Base-by-base conservation (phyloP, 1,140 invertebrate species). In the Subanguina moxae region DNA sequence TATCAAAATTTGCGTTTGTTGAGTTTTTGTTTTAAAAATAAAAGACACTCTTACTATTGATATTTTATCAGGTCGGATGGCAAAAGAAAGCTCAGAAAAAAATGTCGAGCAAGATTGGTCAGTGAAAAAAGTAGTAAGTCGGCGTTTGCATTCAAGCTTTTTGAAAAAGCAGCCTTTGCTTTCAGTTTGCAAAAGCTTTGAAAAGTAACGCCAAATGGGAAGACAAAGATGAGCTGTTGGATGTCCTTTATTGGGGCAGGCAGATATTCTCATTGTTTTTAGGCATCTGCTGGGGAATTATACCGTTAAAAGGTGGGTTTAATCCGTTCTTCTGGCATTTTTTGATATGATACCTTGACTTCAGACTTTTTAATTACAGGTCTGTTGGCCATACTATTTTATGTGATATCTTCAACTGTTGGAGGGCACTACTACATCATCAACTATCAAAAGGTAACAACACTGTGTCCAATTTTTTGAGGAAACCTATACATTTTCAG, bases 171-270 rank as follows among this genome's bases (percentile, higher is more conserved):
- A 45, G n/a, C n/a, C n/a, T 45, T 45, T n/a, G 11, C 11, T 76
- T 76, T 48, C 42, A 78, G 76, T 32, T 77, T 28, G 30, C 32
- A 48, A 80, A 80, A 64, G 77, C 78, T 13, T 56, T 80, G 13
- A n/a, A 30, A 30, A 61, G 70, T 13, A 56, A 67, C 32, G 62
- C 63, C 11, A 65, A 66, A 25, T 79, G 78, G 78, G 3, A 64
- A n/a, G 78, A 80, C 59, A 80, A 80, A 69, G 78, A 80, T 46
- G 78, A 82, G 28, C 64, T 80, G 3, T 57, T 80, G 27, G 78
- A 80, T 70, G 78, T 78, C 13, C 27, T 80, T 9, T 80, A 80
- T 65, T 80, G 78, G 78, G 80, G 79, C 46, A 65, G 77, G 58
- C 78, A 80, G 57, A 57, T 76, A 56, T 27, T 82, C 13, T 57